phyloP scores from a whole-genome alignment of 1,140 invertebrate species.

The Trissolcus basalis region DNA sequence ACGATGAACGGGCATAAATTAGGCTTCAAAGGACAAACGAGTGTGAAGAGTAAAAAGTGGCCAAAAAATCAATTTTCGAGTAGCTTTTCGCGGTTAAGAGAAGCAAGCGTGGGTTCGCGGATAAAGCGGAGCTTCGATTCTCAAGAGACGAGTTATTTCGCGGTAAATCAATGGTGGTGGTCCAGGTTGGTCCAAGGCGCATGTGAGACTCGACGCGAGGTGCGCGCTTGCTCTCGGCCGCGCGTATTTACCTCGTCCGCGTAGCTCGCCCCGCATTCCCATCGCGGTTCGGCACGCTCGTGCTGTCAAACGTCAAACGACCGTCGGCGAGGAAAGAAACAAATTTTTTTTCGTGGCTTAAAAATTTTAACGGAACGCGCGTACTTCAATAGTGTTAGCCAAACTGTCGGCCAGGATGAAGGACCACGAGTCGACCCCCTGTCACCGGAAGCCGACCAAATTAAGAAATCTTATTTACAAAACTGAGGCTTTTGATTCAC shows the following conservation, averaged over 20 bases:
- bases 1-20: not conserved
- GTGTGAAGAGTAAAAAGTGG: not conserved
- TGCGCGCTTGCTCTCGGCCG: slow-evolving; percentile 45
- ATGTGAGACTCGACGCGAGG: slow-evolving; percentile 61
- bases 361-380: slow-evolving; percentile 12
- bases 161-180: slow-evolving; percentile 66
- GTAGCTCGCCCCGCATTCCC: slow-evolving; percentile 23
- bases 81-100: slow-evolving; percentile 8
- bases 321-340: slow-evolving; percentile 1
- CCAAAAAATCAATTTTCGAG: slow-evolving; percentile 19
- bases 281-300: slow-evolving; percentile 10
- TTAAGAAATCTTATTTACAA: slow-evolving; percentile 79
- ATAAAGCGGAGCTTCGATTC: slow-evolving; percentile 28
- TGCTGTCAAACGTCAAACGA: slow-evolving; percentile 6
- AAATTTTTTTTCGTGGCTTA: too few relatives aligned
- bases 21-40: not conserved
- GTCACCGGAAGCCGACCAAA: slow-evolving; percentile 78
- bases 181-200: slow-evolving; percentile 60
- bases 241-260: slow-evolving; percentile 39
- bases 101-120: slow-evolving; percentile 6
- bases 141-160: slow-evolving; percentile 48
- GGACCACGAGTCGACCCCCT: slow-evolving; percentile 64
- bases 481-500: slow-evolving; percentile 79
- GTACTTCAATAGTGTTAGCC: slow-evolving; percentile 9
- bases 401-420: slow-evolving; percentile 62